Conservation (phyloP, 1,140 invertebrate species). For the Drosophila melanica region DNA sequence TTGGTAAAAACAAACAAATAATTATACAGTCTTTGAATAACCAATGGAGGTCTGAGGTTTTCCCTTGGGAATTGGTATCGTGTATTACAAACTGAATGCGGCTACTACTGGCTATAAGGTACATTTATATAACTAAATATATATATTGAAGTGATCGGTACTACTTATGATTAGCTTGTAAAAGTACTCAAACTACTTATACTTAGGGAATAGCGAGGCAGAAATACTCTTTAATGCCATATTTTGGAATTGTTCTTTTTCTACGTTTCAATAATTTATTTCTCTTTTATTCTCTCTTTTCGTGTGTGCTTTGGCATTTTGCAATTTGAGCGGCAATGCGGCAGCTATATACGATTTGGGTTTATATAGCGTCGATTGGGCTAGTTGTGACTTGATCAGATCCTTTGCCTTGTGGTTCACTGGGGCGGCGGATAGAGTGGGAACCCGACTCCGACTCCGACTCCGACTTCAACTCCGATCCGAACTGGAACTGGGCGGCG, state of each 20-base stretch:
- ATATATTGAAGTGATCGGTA: conserved; percentile 8
- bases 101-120: conserved; percentile 63
- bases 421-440: conserved; percentile 4
- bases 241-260: conserved; percentile 36
- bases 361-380: conserved; percentile 56
- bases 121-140: conserved; percentile 47
- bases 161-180: neutral
- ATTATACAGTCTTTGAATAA: conserved; percentile 71
- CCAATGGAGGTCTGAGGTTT: conserved; percentile 64
- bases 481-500: conserved; percentile 13
- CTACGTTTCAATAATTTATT: conserved; percentile 25
- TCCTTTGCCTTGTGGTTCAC: conserved; percentile 17
- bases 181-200: conserved; percentile 29
- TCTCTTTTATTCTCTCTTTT: conserved; percentile 7
- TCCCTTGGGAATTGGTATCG: conserved; percentile 50
- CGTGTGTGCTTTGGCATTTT: conserved; percentile 62
- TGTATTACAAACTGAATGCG: conserved; percentile 45
- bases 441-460: neutral
- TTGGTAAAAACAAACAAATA: conserved; percentile 35
- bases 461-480: neutral
- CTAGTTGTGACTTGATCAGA: conserved; percentile 34
- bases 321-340: conserved; percentile 34
- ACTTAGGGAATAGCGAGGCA: conserved; percentile 38
- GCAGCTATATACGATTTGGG: conserved; percentile 34
- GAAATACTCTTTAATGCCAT: conserved; percentile 19